phyloP scores from a whole-genome alignment of 2,797 vertebrate genomes.

The Monodelphis domestica region DNA sequence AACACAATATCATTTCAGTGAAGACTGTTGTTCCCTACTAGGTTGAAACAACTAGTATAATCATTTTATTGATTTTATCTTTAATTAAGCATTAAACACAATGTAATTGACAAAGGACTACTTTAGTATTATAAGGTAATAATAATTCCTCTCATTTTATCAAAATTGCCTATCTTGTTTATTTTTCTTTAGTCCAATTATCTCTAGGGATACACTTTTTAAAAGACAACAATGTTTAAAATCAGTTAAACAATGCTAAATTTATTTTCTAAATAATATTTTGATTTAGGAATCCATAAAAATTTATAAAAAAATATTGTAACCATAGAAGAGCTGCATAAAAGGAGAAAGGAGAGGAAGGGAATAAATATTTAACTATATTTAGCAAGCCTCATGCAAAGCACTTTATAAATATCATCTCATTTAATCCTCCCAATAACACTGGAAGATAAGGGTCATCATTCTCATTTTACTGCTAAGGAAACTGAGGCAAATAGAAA shows the following conservation, averaged over 20 bases:
- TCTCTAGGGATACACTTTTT: background rate
- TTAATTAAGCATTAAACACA: background rate
- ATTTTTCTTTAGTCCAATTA: background rate
- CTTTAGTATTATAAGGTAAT: background rate
- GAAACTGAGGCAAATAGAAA: background rate
- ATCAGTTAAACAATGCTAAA: background rate
- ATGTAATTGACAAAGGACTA: background rate
- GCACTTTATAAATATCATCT: background rate
- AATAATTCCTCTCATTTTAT: background rate
- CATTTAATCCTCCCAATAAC: background rate
- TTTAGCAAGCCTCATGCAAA: too few relatives aligned
- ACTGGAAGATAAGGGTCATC: background rate
- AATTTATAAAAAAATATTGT: background rate
- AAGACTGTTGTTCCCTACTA: background rate
- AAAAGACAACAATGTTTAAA: background rate
- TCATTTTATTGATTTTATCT: background rate
- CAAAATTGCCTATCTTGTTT: background rate
- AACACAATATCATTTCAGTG: background rate
- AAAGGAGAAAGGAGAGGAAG: background rate
- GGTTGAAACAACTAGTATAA: background rate
- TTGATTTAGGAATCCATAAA: background rate
- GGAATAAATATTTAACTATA: background rate
- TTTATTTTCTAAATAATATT: background rate
- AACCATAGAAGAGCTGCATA: background rate
- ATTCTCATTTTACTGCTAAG: background rate